Percentiles rank a stretch among this genome's conserved stretches.
Conservation (phyloP, 1,140 invertebrate genomes). For the Zaprionus capensis region DNA sequence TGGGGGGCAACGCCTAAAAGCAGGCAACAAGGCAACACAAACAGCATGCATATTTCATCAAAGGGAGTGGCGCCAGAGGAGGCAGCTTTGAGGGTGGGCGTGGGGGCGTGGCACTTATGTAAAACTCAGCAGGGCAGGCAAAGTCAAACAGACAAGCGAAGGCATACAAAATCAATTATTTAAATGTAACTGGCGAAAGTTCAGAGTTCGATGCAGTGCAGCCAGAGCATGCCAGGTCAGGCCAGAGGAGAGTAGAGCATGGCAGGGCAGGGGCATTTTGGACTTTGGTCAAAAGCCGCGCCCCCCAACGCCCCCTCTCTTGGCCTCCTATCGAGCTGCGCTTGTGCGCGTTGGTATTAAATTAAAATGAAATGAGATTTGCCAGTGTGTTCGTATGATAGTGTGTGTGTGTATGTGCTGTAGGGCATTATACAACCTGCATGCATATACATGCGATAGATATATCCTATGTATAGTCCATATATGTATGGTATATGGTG, state of each 20-base stretch:
- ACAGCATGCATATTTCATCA: conserved; percentile 43
- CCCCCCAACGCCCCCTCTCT: too few species aligned
- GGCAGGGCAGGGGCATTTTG: conserved; percentile 1
- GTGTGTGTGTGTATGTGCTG: neutral
- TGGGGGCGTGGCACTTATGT: conserved; percentile 17
- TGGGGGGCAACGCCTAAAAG: conserved; percentile 34
- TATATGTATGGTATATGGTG: neutral
- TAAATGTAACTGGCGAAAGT: conserved; percentile 58
- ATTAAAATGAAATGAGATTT: conserved; percentile 52
- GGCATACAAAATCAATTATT: conserved; percentile 67
- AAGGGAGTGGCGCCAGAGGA: neutral
- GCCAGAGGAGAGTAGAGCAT: neutral
- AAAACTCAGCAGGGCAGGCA: neutral
- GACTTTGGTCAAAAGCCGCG: neutral
- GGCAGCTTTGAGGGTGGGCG: neutral
- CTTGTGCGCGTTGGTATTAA: conserved; percentile 36
- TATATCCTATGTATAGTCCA: neutral
- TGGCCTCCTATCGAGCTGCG: neutral
- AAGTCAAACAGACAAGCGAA: conserved; percentile 21
- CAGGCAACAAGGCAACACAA: conserved; percentile 27
- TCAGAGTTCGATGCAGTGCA: conserved; percentile 45
- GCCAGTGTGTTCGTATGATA: neutral
- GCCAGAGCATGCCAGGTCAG: conserved; percentile 6
- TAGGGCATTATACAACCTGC: conserved; percentile 20
- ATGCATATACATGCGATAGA: neutral